Base-by-base conservation (phyloP, 2,113 vertebrate genomes). In the Trogon melanurus region DNA sequence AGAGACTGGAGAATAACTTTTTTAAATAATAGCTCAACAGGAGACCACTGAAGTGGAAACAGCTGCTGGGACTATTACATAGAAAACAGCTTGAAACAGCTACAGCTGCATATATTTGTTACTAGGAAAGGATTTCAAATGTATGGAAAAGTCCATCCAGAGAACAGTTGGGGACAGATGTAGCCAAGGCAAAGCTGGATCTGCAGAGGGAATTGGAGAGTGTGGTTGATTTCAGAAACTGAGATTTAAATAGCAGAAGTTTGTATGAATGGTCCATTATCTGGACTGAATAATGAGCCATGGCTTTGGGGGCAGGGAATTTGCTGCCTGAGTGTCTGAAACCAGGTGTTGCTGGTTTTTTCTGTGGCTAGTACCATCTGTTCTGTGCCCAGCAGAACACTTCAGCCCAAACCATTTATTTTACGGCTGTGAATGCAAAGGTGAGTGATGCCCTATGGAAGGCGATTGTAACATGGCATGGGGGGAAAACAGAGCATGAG, bases 221-320 rank as follows among this genome's bases (percentile, higher is more conserved):
- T 36, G 26, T 57, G 21, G 50, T 65, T 89, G 16, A 74, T 89
- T 97, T 89, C 94, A 79, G 95, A 89, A 79, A 62, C 94, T 75
- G 93, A 92, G 91, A 91, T 91, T 97, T 95, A 97, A 95, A 97
- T 90, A 91, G 93, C 81, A 89, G 58, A 95, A 94, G n/a, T 95
- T 94, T 95, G 54, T 70, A 72, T 82, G 94, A 95, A 95, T 93
- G 80, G 70, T 93, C 93, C 81, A 88, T 95, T 93, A 94, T 96
- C 91, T 91, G 89, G 84, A 91, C 89, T 94, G 94, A 97, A 97
- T 95, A 96, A 97, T 95, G 89, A 94, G 50, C 81, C 89, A 75
- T 93, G 87, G 87, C 89, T 89, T 96, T 96, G 78, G 66, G 83
- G 91, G 86, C 89, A 96, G 84, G 74, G 93, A 93, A 76, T 91